phyloP scores from a whole-genome alignment of 1,140 invertebrate genomes.

The Leguminivora glycinivorella region DNA sequence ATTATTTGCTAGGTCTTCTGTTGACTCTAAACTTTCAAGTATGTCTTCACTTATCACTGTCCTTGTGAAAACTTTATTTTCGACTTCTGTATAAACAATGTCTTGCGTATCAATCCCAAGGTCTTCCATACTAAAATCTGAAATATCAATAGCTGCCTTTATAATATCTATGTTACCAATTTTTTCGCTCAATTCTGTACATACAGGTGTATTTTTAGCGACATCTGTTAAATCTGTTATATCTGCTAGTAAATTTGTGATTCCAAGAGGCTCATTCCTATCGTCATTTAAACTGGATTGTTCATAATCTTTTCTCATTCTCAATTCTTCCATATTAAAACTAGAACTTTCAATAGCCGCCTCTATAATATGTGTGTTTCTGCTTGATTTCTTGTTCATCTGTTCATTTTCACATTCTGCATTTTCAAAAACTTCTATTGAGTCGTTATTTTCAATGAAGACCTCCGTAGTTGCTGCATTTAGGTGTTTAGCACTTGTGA shows the following conservation, averaged over 20 bases:
- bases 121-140: slow-evolving; percentile 12
- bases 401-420: not conserved
- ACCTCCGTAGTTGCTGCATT: not conserved
- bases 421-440: not conserved
- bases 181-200: not conserved
- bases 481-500: not conserved
- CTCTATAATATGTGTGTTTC: not conserved
- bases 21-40: not conserved
- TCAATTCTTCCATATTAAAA: not conserved
- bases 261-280: not conserved
- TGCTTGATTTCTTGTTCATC: not conserved
- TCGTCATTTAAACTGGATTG: not conserved
- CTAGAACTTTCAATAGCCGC: not conserved
- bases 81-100: not conserved
- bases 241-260: not conserved
- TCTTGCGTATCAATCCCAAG: not conserved
- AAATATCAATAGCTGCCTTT: not conserved
- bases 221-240: not conserved
- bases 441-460: not conserved
- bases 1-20: not conserved
- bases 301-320: not conserved
- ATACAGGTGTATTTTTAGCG: not conserved
- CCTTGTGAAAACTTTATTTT: not conserved
- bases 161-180: not conserved
- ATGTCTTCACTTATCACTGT: not conserved